These are phyloP conservation scores for Drosophila nebulosa DNA, from an alignment of 1,140 invertebrate genomes.

Conservation along the genomic window DNA sequence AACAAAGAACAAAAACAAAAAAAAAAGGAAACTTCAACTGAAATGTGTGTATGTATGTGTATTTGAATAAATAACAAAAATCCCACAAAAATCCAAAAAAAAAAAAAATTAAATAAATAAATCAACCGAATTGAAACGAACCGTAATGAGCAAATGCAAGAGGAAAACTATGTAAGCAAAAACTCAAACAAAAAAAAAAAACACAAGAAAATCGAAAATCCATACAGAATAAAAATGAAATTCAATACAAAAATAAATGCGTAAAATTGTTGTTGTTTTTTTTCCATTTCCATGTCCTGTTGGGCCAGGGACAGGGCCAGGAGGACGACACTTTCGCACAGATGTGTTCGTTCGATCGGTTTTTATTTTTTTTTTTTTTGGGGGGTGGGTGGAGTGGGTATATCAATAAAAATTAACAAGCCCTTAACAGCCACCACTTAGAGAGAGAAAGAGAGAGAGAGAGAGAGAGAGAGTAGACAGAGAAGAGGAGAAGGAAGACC, in stretches of 20 bases:
- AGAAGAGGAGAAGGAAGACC: slow-evolving; percentile 21
- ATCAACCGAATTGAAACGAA: too few relatives aligned
- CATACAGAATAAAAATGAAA: slow-evolving; percentile 47
- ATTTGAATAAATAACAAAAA: slow-evolving; percentile 40
- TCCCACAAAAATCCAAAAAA: too few relatives aligned
- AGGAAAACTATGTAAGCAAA: slow-evolving; percentile 21
- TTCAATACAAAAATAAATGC: slow-evolving; percentile 12
- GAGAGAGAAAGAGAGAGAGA: not conserved
- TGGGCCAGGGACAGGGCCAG: not conserved
- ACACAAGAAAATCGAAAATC: slow-evolving; percentile 34
- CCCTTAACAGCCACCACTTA: slow-evolving; percentile 51
- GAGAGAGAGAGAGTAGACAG: too few relatives aligned
- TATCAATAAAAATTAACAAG: slow-evolving; percentile 57
- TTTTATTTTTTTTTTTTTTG: not conserved
- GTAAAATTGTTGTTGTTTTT: not conserved
- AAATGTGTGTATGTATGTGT: slow-evolving; percentile 59
- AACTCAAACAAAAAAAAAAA: slow-evolving; percentile 10
- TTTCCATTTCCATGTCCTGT: not conserved
- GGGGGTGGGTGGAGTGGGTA: not conserved
- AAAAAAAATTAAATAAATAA: slow-evolving; percentile 14
- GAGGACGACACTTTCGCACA: not conserved
- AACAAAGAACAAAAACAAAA: slow-evolving; percentile 19
- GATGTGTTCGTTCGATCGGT: slow-evolving; percentile 25
- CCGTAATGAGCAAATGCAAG: too few relatives aligned
- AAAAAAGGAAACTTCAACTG: slow-evolving; percentile 37